These are phyloP conservation scores for Athalia rosae DNA, from an alignment of 2,888 invertebrate genomes.

Conservation along the genomic window DNA sequence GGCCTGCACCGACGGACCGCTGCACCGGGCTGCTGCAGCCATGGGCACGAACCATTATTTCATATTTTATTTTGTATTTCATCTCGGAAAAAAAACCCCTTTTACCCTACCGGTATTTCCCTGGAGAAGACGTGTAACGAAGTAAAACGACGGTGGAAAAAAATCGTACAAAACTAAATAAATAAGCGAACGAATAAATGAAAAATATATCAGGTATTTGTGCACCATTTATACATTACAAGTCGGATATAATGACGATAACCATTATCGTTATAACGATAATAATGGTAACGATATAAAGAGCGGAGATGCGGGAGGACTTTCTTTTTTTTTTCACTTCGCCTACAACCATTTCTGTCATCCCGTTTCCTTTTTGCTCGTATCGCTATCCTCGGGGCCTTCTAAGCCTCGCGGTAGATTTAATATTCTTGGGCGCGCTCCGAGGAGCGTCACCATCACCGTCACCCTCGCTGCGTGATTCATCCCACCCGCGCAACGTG, in stretches of 20 bases:
- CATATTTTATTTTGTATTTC: conserved; percentile 73
- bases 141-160: conserved; percentile 47
- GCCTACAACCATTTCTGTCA: conserved; percentile 46
- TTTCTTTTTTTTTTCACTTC: conserved; percentile 42
- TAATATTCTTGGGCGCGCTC: conserved; percentile 67
- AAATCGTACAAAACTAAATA: conserved; percentile 48
- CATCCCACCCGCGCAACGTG: conserved; percentile 71
- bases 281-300: conserved; percentile 1
- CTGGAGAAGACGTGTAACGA: conserved; percentile 45
- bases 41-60: conserved; percentile 73
- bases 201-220: neutral
- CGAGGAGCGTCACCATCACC: conserved; percentile 53
- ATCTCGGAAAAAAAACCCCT: conserved; percentile 61
- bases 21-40: conserved; percentile 62
- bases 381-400: conserved; percentile 51
- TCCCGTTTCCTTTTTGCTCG: conserved; percentile 44
- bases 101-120: conserved; percentile 60
- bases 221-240: conserved; percentile 1
- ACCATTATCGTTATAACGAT: conserved; percentile 22
- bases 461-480: conserved; percentile 66
- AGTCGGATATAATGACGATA: neutral
- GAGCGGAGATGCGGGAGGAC: conserved; percentile 15
- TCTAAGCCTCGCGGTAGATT: conserved; percentile 58
- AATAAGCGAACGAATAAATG: conserved; percentile 47
- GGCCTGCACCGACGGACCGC: conserved; percentile 55